Conservation (phyloP, 2,888 invertebrate genomes). For the Ametastegia equiseti region DNA sequence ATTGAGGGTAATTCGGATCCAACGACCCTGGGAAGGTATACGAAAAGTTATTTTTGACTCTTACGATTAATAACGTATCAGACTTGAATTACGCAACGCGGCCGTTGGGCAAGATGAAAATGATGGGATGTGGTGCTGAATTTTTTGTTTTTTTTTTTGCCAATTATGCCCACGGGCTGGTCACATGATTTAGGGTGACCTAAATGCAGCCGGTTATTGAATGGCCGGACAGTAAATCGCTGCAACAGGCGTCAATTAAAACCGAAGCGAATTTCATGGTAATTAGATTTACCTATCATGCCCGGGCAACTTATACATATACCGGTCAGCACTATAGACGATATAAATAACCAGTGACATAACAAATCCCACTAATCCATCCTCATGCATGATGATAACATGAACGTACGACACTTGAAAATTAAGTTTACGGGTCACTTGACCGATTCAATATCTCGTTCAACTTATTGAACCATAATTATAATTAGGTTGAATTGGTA, state of each 20-base stretch:
- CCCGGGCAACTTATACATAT: slow-evolving; percentile 7
- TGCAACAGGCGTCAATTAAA: neutral
- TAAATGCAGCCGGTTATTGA: neutral
- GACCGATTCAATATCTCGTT: neutral
- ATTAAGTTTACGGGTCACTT: neutral
- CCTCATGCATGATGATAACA: neutral
- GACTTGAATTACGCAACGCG: no score
- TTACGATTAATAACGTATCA: neutral
- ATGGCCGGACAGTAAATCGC: neutral
- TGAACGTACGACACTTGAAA: neutral
- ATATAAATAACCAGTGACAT: neutral
- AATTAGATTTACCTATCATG: neutral
- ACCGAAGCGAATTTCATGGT: neutral
- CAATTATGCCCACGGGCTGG: neutral
- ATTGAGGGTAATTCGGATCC: no score
- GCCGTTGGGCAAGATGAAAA: neutral
- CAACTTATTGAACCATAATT: neutral
- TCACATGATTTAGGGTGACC: neutral
- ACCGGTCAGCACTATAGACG: neutral
- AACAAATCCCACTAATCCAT: neutral
- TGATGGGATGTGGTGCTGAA: neutral
- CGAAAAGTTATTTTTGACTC: neutral
- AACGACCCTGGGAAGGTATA: neutral
- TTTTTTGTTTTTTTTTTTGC: neutral
- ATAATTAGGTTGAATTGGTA: no score